Base-by-base conservation (phyloP, 1,140 invertebrate species). In the Megalopta genalis region DNA sequence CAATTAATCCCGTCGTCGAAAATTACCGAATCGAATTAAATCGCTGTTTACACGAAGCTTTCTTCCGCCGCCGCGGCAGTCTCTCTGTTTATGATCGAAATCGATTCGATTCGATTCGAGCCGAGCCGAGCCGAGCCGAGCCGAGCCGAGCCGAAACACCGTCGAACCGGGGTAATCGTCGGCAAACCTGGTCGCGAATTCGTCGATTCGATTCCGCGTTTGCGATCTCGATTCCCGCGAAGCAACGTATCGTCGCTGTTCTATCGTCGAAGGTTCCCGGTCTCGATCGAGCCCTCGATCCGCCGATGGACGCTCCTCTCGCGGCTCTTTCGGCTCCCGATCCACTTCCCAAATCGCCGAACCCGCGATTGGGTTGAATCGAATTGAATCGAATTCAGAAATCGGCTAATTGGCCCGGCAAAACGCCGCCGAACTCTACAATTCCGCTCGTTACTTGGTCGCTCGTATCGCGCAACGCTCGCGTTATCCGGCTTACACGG, bases 51-150 rank as follows among this genome's bases (percentile, higher is more conserved):
- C 72, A 57, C 49, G 75, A 70, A 86, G 72, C 79, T 85, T 79
- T 81, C 83, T 85, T 85, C 84, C 46, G 54, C 16, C 21, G 46
- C n/a, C 54, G 21, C 49, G 59, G 4, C 32, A 32, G 32, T 32
- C 32, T 54, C 69, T 57, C 73, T 80, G 82, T 85, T 88, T 88
- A 86, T 88, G 75, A 88, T 87, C 72, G 85, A 81, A 86, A 86
- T 88, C 77, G 83, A 77, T 83, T 76, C 84, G 62, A 66, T 66
- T 70, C 63, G 62, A 23, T 37, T 32, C 54, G 49, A 52, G 37
- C 54, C 16, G n/a, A 16, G 32, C 65, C 54, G 49, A 52, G 37
- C 54, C 16, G n/a, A 16, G 32, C 65, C 54, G 49, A 52, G 37
- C 54, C 16, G n/a, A 16, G 32, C 65, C n/a, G n/a, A n/a, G n/a